A percentile compares a stretch with the other conserved stretches of the same genome.
phyloP scores from a whole-genome alignment of 1,140 invertebrate genomes.

The Polyergus mexicanus region DNA sequence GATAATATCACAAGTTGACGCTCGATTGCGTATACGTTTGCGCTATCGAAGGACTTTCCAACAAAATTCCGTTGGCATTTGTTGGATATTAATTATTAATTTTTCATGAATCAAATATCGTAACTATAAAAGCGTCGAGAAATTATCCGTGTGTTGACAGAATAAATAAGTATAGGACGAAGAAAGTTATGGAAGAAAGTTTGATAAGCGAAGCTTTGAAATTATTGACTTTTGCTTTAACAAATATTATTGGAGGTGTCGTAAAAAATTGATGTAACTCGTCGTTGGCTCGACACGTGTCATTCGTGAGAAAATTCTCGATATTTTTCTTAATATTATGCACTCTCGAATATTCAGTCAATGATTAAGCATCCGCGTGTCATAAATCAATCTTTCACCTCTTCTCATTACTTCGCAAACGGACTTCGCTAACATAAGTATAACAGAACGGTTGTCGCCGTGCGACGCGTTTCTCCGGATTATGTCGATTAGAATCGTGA shows the following conservation, averaged over 20 bases:
- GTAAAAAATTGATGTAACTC: slow-evolving; percentile 1
- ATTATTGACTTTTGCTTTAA: slow-evolving; percentile 14
- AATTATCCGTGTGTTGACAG: slow-evolving; percentile 23
- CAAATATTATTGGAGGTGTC: not conserved
- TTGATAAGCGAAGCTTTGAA: not conserved
- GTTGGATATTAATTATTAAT: slow-evolving; percentile 31
- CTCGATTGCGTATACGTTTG: slow-evolving; percentile 33
- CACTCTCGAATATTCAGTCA: not conserved
- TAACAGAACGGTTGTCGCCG: slow-evolving; percentile 47
- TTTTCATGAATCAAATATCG: slow-evolving; percentile 29
- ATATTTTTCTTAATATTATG: not conserved
- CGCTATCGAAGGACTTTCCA: not conserved
- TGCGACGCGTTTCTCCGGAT: slow-evolving; percentile 40
- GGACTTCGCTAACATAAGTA: slow-evolving; percentile 52
- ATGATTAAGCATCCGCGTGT: slow-evolving; percentile 1
- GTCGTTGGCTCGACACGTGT: not conserved
- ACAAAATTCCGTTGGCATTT: slow-evolving; percentile 28
- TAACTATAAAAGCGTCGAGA: not conserved
- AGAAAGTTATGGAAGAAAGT: slow-evolving; percentile 10
- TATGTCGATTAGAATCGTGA: slow-evolving; percentile 64
- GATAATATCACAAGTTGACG: not conserved
- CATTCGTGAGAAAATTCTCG: not conserved
- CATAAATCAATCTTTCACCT: slow-evolving; percentile 45
- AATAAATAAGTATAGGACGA: slow-evolving; percentile 5
- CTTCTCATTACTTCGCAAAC: slow-evolving; percentile 34